phyloP scores from a whole-genome alignment of 2,113 vertebrate genomes.

The Gadus chalcogrammus region DNA sequence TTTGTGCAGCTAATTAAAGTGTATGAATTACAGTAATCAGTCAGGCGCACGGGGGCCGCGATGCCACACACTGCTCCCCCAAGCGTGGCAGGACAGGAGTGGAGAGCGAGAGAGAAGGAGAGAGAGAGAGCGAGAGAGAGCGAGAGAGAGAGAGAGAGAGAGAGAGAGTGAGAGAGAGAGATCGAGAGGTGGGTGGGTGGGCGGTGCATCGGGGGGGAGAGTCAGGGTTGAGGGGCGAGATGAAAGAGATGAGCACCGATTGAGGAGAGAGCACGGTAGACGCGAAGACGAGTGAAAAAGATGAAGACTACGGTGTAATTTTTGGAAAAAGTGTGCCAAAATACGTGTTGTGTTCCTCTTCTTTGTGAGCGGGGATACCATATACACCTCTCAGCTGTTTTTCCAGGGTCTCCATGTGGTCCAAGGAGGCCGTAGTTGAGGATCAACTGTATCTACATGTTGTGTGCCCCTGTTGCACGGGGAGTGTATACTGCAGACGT shows the following conservation, averaged over 20 bases:
- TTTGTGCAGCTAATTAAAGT: slow-evolving; percentile 99
- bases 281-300: neutral
- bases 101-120: slow-evolving; percentile 14
- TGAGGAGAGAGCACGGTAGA: neutral
- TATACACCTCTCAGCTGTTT: neutral
- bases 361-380: neutral
- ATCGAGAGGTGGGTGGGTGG: too few species aligned
- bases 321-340: neutral
- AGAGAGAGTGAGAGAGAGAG: slow-evolving; percentile 10
- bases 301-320: neutral
- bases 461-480: too few species aligned
- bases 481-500: too few species aligned
- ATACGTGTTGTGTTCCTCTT: neutral
- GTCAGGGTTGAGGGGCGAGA: neutral
- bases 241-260: slow-evolving; percentile 1
- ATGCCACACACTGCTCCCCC: slow-evolving; percentile 59
- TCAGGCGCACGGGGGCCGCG: slow-evolving; percentile 81
- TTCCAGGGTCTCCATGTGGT: neutral
- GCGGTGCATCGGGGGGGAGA: too few species aligned
- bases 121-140: slow-evolving; percentile 31
- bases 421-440: too few species aligned
- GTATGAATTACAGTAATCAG: slow-evolving; percentile 99
- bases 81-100: slow-evolving; percentile 61
- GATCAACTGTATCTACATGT: too few species aligned
- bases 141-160: slow-evolving; percentile 15